Evolutionary conservation across 1,140 invertebrate species (phyloP).

Genomic region (Drosophila teissieri): DNA sequence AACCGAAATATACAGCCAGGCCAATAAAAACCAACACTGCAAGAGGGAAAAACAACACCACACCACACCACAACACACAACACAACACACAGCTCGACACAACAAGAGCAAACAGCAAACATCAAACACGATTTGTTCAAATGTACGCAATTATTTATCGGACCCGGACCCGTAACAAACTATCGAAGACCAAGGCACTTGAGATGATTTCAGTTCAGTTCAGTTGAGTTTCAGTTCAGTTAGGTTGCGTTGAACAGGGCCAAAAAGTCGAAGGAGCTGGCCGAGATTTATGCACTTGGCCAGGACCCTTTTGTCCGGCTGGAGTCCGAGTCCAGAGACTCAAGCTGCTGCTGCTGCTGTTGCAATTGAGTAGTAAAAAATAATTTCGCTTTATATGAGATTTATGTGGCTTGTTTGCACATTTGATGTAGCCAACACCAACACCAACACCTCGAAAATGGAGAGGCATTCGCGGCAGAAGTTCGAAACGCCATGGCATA

Average conservation of each 20-base stretch:
- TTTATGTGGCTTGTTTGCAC: conserved; percentile 83
- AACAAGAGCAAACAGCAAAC: conserved; percentile 67
- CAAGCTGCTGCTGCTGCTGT: conserved; percentile 31
- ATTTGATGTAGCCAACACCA: conserved; percentile 72
- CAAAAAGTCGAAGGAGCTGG: conserved; percentile 19
- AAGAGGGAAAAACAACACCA: conserved; percentile 26
- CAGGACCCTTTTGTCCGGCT: conserved; percentile 51
- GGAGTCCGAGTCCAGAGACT: conserved; percentile 42
- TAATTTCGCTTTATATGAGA: conserved; percentile 78
- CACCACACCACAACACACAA: conserved; percentile 26
- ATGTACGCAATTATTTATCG: conserved; percentile 84
- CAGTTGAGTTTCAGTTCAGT: conserved; percentile 16
- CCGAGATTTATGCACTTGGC: conserved; percentile 58
- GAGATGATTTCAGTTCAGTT: conserved; percentile 17
- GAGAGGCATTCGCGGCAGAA: conserved; percentile 10
- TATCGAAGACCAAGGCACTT: conserved; percentile 40
- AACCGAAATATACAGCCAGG: conserved; percentile 56
- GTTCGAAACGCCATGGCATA: conserved; percentile 40
- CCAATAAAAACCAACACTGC: conserved; percentile 55
- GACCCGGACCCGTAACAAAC: conserved; percentile 54
- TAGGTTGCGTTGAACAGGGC: conserved; percentile 4
- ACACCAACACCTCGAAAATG: conserved; percentile 52
- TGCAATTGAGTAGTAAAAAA: conserved; percentile 83
- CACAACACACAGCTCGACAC: conserved; percentile 33
- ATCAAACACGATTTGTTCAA: conserved; percentile 83